Conservation (phyloP, 2,797 vertebrate species). For the Premnoplex brunnescens region DNA sequence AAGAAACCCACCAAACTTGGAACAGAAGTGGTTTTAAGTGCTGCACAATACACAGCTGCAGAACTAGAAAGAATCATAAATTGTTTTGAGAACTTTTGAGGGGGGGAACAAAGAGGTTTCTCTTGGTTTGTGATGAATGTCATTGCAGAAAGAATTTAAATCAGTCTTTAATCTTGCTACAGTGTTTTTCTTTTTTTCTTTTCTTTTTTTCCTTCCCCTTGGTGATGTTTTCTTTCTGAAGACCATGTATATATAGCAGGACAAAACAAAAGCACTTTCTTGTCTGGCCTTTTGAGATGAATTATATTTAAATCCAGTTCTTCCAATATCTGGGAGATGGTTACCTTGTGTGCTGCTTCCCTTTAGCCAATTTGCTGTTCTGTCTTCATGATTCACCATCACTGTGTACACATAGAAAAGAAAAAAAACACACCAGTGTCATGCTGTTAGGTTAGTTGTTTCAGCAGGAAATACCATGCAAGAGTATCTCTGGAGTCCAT, state of each 20-base stretch:
- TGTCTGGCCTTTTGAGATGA: slow-evolving; percentile 38
- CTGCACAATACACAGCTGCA: neutral
- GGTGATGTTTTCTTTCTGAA: neutral
- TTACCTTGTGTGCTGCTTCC: neutral
- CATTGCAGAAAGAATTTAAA: neutral
- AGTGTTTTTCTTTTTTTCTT: neutral
- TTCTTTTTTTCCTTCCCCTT: neutral
- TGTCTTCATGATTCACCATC: slow-evolving; percentile 72
- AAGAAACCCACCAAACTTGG: neutral
- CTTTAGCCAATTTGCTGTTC: slow-evolving; percentile 25
- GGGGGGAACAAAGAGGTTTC: neutral
- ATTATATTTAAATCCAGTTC: slow-evolving; percentile 30
- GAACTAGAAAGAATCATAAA: neutral
- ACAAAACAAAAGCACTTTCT: slow-evolving; percentile 5
- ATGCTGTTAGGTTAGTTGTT: neutral
- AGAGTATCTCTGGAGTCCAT: neutral
- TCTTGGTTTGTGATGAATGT: neutral
- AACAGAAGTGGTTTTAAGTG: neutral
- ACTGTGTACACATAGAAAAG: slow-evolving; percentile 48
- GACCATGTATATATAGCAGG: neutral
- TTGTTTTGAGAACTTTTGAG: neutral
- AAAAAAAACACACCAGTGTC: neutral
- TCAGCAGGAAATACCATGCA: neutral
- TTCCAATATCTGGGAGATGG: neutral
- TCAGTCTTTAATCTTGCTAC: neutral